Conservation (phyloP, 30 jellyfish, hydroid and myxozoan genomes). For the Aurelia aurita region DNA sequence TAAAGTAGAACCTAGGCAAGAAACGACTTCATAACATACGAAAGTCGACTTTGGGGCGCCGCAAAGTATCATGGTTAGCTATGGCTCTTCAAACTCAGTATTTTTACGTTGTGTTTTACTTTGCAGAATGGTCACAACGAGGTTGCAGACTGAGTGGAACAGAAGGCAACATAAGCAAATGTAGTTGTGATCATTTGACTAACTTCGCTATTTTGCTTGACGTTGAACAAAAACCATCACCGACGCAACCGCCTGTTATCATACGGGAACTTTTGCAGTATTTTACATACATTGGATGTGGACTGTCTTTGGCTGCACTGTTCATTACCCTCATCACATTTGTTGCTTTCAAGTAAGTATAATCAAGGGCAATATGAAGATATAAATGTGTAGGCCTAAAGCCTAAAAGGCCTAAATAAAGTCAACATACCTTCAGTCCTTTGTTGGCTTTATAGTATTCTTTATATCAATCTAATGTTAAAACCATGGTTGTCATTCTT, state of each 20-base stretch:
- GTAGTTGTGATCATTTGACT: constrained; percentile 52
- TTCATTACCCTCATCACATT: constrained; percentile 19
- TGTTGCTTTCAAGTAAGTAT: constrained; percentile 27
- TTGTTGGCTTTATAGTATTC: no score
- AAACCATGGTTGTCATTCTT: no score
- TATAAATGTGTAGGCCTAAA: no score
- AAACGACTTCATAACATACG: no score
- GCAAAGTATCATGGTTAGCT: no score
- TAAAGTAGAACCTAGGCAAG: no score
- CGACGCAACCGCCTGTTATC: background rate
- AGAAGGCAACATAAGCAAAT: background rate
- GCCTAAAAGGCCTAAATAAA: no score
- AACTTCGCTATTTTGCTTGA: constrained; percentile 48
- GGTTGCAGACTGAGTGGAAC: constrained; percentile 31
- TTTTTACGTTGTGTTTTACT: background rate
- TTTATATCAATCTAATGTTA: no score
- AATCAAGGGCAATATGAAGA: no score
- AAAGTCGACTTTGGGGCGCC: no score
- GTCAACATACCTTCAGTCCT: no score
- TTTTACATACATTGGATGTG: constrained; percentile 51
- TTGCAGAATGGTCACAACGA: constrained; percentile 40
- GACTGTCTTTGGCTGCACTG: constrained; percentile 30
- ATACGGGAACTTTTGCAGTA: constrained; percentile 5
- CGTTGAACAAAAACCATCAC: constrained; percentile 24
- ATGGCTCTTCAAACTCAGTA: no score